Evolutionary conservation across 2,888 invertebrate species (phyloP), one percentile per base, ranked within the genome.

Genomic region (Sesia apiformis): DNA sequence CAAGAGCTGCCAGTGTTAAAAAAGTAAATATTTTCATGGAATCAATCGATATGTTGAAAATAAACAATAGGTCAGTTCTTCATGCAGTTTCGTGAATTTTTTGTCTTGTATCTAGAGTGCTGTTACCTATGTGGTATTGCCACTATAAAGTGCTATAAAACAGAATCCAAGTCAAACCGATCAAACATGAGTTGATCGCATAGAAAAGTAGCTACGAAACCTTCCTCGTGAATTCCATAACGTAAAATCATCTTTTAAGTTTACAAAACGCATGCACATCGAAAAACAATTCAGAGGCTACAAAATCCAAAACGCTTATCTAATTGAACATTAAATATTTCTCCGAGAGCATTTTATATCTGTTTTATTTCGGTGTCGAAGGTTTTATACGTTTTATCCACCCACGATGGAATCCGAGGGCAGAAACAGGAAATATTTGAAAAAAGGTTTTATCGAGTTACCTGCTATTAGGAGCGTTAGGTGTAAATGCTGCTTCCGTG

Each of bases 301-400:
- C 83, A 80, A 81, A 86, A 83, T 80, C 82, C 76, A 85, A 84
- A 87, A 84, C 83, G 84, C 83, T 86, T 87, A 87, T 86, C 86
- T 87, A 88, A 87, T 87, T 88, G 85, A 87, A 86, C 81, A 85
- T 87, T 86, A 87, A 87, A 85, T 84, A 87, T 84, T 85, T 89
- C 88, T 79, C 84, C 84, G 87, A 82, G 81, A 76, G 76, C 80
- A 85, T 85, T 86, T 86, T 85, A 85, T 87, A 82, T 84, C 78
- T 72, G 78, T 81, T 88, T 86, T 84, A 84, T 87, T 81, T 83
- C 70, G 76, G 69, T 79, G 75, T 74, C 74, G 73, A 78, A 78
- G 80, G 81, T 84, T 85, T 84, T 84, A 79, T 83, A 81, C 78
- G 73, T 84, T 84, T 84, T 83, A 81, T 88, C 81, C 86, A 84